Evolutionary conservation across 2,888 invertebrate genomes (phyloP), one percentile per base, ranked within the genome.

Genomic region (Parapristionchus giblindavisi): DNA sequence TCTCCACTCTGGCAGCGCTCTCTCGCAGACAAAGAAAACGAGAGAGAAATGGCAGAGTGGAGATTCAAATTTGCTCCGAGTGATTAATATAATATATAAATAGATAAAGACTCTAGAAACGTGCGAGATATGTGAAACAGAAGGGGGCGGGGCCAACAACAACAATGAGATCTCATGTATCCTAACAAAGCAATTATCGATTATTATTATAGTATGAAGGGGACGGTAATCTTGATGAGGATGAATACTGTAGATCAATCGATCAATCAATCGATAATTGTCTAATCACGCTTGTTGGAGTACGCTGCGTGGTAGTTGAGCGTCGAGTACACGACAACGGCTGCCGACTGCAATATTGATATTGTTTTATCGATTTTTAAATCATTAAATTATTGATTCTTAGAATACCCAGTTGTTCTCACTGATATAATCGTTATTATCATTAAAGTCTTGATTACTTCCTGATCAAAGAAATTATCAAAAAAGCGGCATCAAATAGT

Each of bases 311-410:
- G 71, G 71, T 71, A 71, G 56, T 71, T 71, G 71, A 71, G 71
- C 40, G 71, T 34, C 17, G 71, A 71, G 56, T 71, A 71, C 21
- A 56, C 56, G 40, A 56, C 40, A n/a, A 71, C 56, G 8, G 71
- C 88, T 27, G 51, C 66, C 8, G 34, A 48, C 66, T 66, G 66
- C n/a, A n/a, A n/a, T n/a, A n/a, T n/a, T n/a, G 24, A 54, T n/a
- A 24, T 6, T n/a, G 11, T 8, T n/a, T n/a, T 43, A 8, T 14
- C 43, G n/a, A n/a, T n/a, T n/a, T n/a, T n/a, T n/a, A n/a, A 27
- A 17, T 40, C 11, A n/a, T n/a, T n/a, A n/a, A n/a, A n/a, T n/a
- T n/a, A n/a, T n/a, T n/a, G n/a, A n/a, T n/a, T n/a, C n/a, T n/a
- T 17, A 14, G 21, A 21, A 21, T 51, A 51, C 51, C 14, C 14